phyloP scores from a whole-genome alignment of 2,113 vertebrate species.

The Xyliphius kryptos region DNA sequence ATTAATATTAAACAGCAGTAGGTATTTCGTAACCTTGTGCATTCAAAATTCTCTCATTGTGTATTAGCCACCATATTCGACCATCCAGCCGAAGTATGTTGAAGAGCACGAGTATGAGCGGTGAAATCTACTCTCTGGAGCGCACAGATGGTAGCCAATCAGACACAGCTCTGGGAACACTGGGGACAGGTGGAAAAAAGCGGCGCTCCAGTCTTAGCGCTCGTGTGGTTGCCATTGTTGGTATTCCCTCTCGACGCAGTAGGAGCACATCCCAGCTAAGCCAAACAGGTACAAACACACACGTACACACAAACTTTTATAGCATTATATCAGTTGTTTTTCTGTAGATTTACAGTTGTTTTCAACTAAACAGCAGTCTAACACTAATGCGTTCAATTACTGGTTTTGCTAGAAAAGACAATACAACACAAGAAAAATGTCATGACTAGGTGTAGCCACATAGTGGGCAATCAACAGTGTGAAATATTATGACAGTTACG shows the following conservation, averaged over 20 bases:
- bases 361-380: too few relatives aligned
- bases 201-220: slow-evolving; percentile 92
- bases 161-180: slow-evolving; percentile 87
- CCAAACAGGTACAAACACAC: slow-evolving; percentile 83
- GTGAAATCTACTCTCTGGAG: slow-evolving; percentile 91
- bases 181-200: slow-evolving; percentile 88
- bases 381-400: too few relatives aligned
- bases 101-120: slow-evolving; percentile 95
- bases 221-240: slow-evolving; percentile 88
- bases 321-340: too few relatives aligned
- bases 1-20: too few relatives aligned
- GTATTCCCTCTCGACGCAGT: slow-evolving; percentile 75
- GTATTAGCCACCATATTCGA: slow-evolving; percentile 80
- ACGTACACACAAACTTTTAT: too few relatives aligned
- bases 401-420: too few relatives aligned
- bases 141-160: slow-evolving; percentile 95
- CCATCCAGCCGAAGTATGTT: slow-evolving; percentile 82
- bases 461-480: too few relatives aligned
- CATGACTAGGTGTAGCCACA: too few relatives aligned
- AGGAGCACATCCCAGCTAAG: slow-evolving; percentile 94
- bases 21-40: too few relatives aligned
- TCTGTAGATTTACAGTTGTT: too few relatives aligned
- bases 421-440: too few relatives aligned
- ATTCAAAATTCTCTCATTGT: neutral
- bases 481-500: too few relatives aligned